These are phyloP conservation scores for Gymnothorax reevesii DNA, from an alignment of 2,797 vertebrate species.

Conservation along the genomic window DNA sequence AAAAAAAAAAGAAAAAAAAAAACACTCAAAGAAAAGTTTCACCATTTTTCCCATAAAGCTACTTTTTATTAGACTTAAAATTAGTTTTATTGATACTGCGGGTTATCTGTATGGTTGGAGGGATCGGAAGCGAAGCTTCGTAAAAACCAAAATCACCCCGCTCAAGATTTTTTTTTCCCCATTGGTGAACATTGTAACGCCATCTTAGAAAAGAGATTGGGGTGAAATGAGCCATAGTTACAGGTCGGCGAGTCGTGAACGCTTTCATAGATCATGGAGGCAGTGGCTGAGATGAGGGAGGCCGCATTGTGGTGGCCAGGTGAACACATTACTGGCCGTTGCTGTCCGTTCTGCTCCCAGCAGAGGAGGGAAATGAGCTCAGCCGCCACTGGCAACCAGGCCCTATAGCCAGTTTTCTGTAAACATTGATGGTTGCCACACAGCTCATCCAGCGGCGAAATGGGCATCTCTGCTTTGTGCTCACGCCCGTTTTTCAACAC, in stretches of 20 bases:
- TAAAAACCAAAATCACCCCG: neutral
- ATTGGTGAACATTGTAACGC: neutral
- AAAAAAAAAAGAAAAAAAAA: neutral
- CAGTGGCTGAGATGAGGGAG: neutral
- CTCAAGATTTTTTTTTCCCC: neutral
- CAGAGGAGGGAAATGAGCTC: neutral
- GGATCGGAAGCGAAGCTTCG: neutral
- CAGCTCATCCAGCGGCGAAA: neutral
- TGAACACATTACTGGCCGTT: neutral
- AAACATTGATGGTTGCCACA: neutral
- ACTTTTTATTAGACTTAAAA: neutral
- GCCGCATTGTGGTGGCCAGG: neutral
- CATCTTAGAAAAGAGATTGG: neutral
- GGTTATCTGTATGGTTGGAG: too few relatives aligned
- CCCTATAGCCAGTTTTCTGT: neutral
- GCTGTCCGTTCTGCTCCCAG: neutral
- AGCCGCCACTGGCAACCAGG: neutral
- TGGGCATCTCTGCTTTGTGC: neutral
- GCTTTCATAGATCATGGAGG: neutral
- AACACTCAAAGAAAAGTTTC: neutral
- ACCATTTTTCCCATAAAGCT: neutral
- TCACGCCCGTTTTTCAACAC: neutral
- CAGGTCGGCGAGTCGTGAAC: neutral
- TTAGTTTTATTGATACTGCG: neutral
- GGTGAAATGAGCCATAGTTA: constrained; percentile 11